Base-by-base conservation (phyloP, 2,888 invertebrate species). In the Leucophenga montana region DNA sequence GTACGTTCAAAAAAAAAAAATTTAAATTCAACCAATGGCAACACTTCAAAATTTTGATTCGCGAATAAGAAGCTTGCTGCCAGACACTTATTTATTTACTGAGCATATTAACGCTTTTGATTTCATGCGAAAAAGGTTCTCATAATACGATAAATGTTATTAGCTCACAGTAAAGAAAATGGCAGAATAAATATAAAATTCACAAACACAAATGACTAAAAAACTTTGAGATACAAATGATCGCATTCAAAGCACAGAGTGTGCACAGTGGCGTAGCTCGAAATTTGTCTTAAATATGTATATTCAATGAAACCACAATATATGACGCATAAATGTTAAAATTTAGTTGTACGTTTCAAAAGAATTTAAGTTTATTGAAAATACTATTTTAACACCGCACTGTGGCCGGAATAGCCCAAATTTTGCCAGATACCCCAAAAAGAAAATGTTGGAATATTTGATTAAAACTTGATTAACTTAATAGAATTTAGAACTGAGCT, bases 121-220 rank as follows among this genome's bases (percentile, higher is more conserved):
- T 67, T 54, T 46, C 56, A 46, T 65, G 67, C 57, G 62, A 70
- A 68, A 66, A 66, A 61, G 61, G 61, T 64, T 20, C 62, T 20
- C 59, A 54, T 48, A 8, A 27, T 8, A 22, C 46, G 27, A 18
- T 14, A 57, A 27, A 64, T 33, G n/a, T 50, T 48, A 16, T 22
- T 11, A 65, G 18, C 48, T 66, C 22, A 27, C 27, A 57, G 20
- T 20, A 33, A 61, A 64, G 18, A 48, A 16, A 48, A 64, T 48
- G 20, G 18, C 33, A 39, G 61, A 61, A 64, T 39, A 20, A 64
- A 48, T 22, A 46, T 22, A 46, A 33, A 46, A 22, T 46, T 16
- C 13, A 61, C 39, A 33, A 16, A 39, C 13, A 39, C 16, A 16
- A 11, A 61, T 39, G 39, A 39, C 39, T 39, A 39, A 39, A 3